Evolutionary conservation across 2,888 invertebrate genomes (phyloP).

Genomic region (Sarcophaga caerulescens): DNA sequence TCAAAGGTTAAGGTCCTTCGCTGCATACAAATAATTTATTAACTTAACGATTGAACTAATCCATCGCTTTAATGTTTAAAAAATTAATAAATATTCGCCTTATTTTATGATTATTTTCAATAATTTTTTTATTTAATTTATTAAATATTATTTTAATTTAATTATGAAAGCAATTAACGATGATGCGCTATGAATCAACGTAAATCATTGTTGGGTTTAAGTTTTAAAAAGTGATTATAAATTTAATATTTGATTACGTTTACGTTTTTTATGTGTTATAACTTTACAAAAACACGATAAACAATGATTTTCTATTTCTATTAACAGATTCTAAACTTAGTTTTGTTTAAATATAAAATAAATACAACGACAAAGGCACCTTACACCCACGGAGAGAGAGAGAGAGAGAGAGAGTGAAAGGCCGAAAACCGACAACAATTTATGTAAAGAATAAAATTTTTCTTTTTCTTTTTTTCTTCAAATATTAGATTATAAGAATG

Average conservation of each 20-base stretch:
- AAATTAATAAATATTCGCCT: too few species aligned
- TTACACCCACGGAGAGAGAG: neutral
- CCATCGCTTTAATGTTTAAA: too few species aligned
- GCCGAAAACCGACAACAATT: constrained; percentile 15
- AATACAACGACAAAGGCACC: constrained; percentile 51
- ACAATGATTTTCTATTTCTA: too few species aligned
- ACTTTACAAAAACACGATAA: too few species aligned
- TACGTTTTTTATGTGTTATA: too few species aligned
- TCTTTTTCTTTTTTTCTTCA: too few species aligned
- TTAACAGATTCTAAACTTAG: neutral
- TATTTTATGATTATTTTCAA: neutral
- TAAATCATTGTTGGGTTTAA: neutral
- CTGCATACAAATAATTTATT: too few species aligned
- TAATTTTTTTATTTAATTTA: constrained; percentile 25
- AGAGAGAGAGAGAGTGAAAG: neutral
- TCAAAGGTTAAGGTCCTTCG: too few species aligned
- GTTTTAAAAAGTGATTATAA: neutral
- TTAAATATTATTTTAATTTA: constrained; percentile 10
- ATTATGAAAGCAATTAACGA: constrained; percentile 34
- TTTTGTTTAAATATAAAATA: constrained; percentile 51
- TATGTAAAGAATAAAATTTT: neutral
- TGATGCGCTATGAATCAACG: neutral
- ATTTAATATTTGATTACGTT: neutral
- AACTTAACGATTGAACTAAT: too few species aligned
- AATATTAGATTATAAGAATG: neutral